These are phyloP conservation scores for Clytia hemisphaerica DNA, from an alignment of 30 jellyfish, hydroid and myxozoan genomes.

Conservation along the genomic window DNA sequence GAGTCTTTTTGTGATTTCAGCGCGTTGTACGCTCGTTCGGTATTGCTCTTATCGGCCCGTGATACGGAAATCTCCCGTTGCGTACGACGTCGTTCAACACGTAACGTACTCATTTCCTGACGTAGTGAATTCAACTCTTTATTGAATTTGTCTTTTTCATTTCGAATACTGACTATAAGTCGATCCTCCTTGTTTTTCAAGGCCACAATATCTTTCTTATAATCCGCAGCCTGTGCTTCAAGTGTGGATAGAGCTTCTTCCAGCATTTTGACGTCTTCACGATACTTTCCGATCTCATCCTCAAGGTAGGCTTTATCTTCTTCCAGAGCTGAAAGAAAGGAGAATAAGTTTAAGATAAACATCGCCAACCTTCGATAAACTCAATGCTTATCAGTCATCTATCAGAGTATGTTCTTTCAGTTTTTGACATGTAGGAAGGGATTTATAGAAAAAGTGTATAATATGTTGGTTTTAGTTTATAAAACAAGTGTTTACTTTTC, in stretches of 20 bases:
- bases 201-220: slow-evolving; percentile 62
- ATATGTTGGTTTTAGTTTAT: no score
- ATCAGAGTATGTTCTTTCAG: no score
- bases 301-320: slow-evolving; percentile 94
- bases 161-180: slow-evolving; percentile 54
- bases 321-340: slow-evolving; percentile 57
- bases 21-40: slow-evolving; percentile 96
- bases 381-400: no score
- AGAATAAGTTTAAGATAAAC: neutral
- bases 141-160: slow-evolving; percentile 81
- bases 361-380: no score
- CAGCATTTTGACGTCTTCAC: slow-evolving; percentile 95
- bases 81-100: slow-evolving; percentile 92
- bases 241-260: slow-evolving; percentile 90
- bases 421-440: no score
- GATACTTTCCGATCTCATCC: slow-evolving; percentile 80
- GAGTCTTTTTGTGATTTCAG: slow-evolving; percentile 90
- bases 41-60: slow-evolving; percentile 85
- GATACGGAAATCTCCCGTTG: slow-evolving; percentile 95
- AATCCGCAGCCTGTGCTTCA: slow-evolving; percentile 84
- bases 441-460: no score
- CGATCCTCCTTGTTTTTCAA: slow-evolving; percentile 77
- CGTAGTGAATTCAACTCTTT: slow-evolving; percentile 77
- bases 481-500: no score
- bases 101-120: slow-evolving; percentile 84